Base-by-base conservation (phyloP, 2,888 invertebrate species). In the Hyalella azteca region DNA sequence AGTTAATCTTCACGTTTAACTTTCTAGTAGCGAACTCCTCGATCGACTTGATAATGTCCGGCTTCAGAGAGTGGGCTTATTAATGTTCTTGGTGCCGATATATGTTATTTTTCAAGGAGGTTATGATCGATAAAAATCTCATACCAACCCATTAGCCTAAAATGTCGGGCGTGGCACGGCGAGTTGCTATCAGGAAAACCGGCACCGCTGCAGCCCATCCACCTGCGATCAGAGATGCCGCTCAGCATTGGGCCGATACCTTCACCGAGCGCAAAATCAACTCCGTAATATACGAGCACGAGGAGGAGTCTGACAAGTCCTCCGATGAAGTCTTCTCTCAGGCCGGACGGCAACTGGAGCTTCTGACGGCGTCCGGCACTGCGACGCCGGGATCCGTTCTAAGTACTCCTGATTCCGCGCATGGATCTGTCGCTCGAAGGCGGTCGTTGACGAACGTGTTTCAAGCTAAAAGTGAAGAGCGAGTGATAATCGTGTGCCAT, bases 231-330 rank as follows among this genome's bases (percentile, higher is more conserved):
- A 26, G 5, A n/a, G 75, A 41, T 22, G n/a, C 41, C 75, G 13
- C 40, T 7, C 29, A n/a, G 7, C 40, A 45, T 29, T 45, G 45
- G 75, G 29, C 40, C 40, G 75, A 75, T 26, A n/a, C 45, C 26
- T 75, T 75, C 45, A 75, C 40, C 9, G 75, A 75, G 29, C 75
- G 5, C 75, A 75, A 75, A 19, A 75, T 75, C 40, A 45, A 75
- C 45, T 75, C 75, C 13, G 75, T 75, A n/a, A 75, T 75, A 26
- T 75, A 75, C 45, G 75, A 75, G 19, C 75, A 39, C 0, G 75
- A 75, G 29, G 75, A 75, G 45, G 75, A 75, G 45, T 41, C n/a
- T 22, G 75, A 75, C 0, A 75, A n/a, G 22, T 32, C 66, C n/a
- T 66, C 66, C 2, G 36, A n/a, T 32, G 66, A 66, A 9, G 36